phyloP scores from a whole-genome alignment of 1,140 invertebrate genomes.

The Plectus sambesii region DNA sequence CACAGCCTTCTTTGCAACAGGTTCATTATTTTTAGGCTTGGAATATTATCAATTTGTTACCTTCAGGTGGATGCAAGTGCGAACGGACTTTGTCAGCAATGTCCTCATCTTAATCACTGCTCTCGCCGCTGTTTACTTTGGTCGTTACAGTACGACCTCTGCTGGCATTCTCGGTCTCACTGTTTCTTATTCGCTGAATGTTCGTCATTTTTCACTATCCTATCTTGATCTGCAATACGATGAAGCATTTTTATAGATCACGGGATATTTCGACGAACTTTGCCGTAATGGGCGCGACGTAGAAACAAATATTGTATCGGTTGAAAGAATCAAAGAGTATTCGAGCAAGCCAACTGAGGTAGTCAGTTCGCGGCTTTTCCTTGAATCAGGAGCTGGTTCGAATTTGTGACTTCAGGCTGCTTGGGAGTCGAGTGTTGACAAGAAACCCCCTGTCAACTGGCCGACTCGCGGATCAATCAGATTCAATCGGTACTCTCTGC shows the following conservation, averaged over 20 bases:
- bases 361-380: too few species aligned
- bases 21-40: too few species aligned
- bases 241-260: too few species aligned
- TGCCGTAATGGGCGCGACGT: constrained; percentile 85
- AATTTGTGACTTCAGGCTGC: too few species aligned
- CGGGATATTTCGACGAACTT: constrained; percentile 87
- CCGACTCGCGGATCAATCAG: too few species aligned
- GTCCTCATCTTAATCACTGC: constrained; percentile 74
- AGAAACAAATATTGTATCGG: constrained; percentile 92
- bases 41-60: too few species aligned
- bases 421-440: too few species aligned
- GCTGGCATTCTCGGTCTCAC: constrained; percentile 66
- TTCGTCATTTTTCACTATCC: constrained; percentile 61
- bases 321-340: constrained; percentile 93
- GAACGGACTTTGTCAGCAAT: constrained; percentile 78
- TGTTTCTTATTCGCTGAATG: constrained; percentile 47
- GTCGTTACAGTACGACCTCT: constrained; percentile 50
- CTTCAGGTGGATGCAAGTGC: constrained; percentile 70
- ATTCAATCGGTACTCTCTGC: too few species aligned
- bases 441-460: too few species aligned
- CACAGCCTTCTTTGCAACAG: too few species aligned
- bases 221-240: too few species aligned
- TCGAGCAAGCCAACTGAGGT: constrained; percentile 60
- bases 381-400: too few species aligned
- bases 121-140: constrained; percentile 66